Percentiles rank a stretch among this genome's conserved stretches.
phyloP scores from a whole-genome alignment of 2,113 vertebrate genomes.

The Recurvirostra avosetta region DNA sequence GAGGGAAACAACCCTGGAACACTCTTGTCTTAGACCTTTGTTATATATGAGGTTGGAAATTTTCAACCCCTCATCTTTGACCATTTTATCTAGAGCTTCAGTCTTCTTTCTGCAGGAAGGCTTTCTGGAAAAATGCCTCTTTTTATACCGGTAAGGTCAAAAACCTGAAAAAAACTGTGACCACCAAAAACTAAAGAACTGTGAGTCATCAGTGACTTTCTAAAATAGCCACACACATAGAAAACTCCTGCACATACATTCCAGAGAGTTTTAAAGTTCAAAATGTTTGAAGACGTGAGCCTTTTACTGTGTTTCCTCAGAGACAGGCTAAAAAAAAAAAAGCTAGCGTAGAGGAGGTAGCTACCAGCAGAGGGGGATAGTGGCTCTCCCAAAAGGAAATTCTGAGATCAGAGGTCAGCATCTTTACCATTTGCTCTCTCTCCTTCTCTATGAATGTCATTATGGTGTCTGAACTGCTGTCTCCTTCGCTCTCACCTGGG shows the following conservation, averaged over 20 bases:
- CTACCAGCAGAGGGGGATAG: conserved; percentile 38
- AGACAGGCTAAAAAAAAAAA: not conserved
- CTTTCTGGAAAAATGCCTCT: not conserved
- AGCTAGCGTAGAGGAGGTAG: not conserved
- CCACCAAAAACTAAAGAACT: not conserved
- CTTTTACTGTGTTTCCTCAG: not conserved
- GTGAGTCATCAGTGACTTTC: not conserved
- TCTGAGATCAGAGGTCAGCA: conserved; percentile 1
- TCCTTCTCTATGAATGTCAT: not conserved
- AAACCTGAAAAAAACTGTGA: not conserved
- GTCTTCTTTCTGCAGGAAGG: not conserved
- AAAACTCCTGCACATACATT: not conserved
- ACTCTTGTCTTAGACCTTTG: not conserved
- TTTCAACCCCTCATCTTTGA: not conserved
- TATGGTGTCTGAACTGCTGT: not conserved
- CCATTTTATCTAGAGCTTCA: not conserved
- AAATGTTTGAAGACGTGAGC: not conserved
- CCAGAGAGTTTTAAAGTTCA: not conserved
- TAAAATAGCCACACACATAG: not conserved
- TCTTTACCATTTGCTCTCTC: not conserved
- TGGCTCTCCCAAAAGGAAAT: not conserved
- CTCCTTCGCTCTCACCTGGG: not conserved
- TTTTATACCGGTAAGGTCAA: not conserved
- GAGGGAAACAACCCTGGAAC: not conserved
- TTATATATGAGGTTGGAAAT: not conserved